Base-by-base conservation (phyloP, 2,797 vertebrate genomes). In the Mastacembelus armatus region DNA sequence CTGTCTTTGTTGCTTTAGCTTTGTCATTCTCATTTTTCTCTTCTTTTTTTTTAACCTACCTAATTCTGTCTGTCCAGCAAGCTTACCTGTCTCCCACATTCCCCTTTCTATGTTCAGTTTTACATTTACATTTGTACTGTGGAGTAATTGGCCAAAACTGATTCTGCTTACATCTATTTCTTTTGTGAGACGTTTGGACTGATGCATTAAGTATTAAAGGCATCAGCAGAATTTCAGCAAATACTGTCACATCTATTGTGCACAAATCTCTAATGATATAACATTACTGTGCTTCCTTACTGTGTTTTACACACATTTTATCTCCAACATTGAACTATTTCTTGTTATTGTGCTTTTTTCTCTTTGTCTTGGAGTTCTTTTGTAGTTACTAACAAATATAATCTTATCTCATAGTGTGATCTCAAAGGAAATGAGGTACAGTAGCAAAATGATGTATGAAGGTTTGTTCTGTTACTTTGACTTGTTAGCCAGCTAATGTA, bases 1-100 rank as follows among this genome's bases (percentile, higher is more conserved):
- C 18, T 39, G 36, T 61, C 33, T 68, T 26, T 22, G 24, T 24
- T 26, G 10, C 36, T 59, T 10, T n/a, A 16, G 10, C 33, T 73
- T 45, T 55, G 3, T 66, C 42, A 10, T 16, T 42, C n/a, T 45
- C 35, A 1, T 19, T 21, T 64, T 10, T 62, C 12, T 44, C 5
- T 49, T 12, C 16, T 29, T 52, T 32, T 56, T 58, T 10, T 18
- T 11, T 36, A n/a, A n/a, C 15, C 36, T 38, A 29, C 4, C 5
- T 5, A 1, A n/a, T 35, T 39, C 7, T 21, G 3, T 50, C 21
- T 38, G n/a, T 61, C 18, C n/a, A 21, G 35, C n/a, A 27, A 15
- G 30, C 1, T n/a, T 15, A 30, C 18, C 1, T 43, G 6, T 49
- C 38, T 10, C n/a, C 8, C 5, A 26, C 19, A 15, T 24, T 45